These are phyloP conservation scores for Caenorhabditis remanei DNA, from an alignment of 1,140 invertebrate species.

Conservation along the genomic window DNA sequence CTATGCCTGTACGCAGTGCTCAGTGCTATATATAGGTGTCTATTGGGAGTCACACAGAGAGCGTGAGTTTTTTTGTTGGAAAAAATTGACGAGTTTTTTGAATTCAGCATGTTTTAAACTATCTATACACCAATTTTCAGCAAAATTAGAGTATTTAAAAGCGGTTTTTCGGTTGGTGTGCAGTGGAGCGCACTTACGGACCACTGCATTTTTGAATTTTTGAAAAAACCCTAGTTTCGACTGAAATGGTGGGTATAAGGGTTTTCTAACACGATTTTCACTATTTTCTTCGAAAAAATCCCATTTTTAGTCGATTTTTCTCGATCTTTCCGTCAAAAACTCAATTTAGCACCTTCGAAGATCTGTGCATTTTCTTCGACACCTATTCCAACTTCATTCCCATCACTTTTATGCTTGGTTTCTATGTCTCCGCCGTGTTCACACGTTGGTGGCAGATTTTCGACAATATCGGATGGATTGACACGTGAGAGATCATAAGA, in stretches of 20 bases:
- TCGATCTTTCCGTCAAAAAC: too few relatives aligned
- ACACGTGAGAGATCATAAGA: constrained; percentile 68
- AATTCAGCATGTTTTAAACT: not conserved
- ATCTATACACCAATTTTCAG: not conserved
- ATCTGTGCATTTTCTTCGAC: constrained; percentile 73
- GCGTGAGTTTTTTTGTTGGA: constrained; percentile 53
- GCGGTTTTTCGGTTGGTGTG: too few relatives aligned
- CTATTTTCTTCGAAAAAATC: too few relatives aligned
- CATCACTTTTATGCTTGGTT: constrained; percentile 77
- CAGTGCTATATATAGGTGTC: constrained; percentile 46
- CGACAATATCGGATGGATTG: constrained; percentile 76
- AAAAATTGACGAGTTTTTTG: too few relatives aligned
- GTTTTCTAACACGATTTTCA: too few relatives aligned
- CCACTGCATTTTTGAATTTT: too few relatives aligned
- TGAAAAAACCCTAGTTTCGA: too few relatives aligned
- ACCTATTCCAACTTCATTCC: constrained; percentile 73
- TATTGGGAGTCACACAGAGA: constrained; percentile 14
- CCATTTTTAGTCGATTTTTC: too few relatives aligned
- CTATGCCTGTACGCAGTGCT: constrained; percentile 46
- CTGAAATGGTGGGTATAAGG: too few relatives aligned
- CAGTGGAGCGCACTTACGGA: too few relatives aligned
- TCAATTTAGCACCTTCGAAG: constrained; percentile 72
- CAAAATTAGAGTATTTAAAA: not conserved
- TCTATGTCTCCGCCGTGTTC: constrained; percentile 76
- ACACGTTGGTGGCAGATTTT: constrained; percentile 73